Evolutionary conservation across 1,140 invertebrate genomes (phyloP).

Genomic region (Microplitis demolitor): DNA sequence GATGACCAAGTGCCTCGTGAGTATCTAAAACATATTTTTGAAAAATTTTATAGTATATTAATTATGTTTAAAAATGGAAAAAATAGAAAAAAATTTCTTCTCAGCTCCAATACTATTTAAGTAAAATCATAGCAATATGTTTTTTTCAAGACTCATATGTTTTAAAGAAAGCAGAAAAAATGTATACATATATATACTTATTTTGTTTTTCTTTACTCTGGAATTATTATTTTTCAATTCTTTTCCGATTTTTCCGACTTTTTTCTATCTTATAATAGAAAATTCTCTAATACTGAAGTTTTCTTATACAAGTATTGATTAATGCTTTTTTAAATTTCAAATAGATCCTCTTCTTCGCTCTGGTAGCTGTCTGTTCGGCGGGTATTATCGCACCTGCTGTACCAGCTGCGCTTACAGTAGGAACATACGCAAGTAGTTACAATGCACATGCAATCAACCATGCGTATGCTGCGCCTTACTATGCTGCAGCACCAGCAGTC

Average conservation of each 20-base stretch:
- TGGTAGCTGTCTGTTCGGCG: constrained; percentile 52
- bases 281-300: background rate
- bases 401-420: constrained; percentile 63
- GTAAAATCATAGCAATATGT: too few species aligned
- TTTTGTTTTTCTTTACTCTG: too few species aligned
- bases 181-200: too few species aligned
- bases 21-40: constrained; percentile 36
- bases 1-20: constrained; percentile 66
- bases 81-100: too few species aligned
- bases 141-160: too few species aligned
- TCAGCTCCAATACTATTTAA: too few species aligned
- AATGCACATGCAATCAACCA: constrained; percentile 69
- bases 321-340: constrained; percentile 32
- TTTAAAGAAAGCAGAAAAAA: too few species aligned
- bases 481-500: constrained; percentile 47
- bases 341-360: constrained; percentile 60
- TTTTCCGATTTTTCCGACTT: too few species aligned
- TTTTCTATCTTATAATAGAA: too few species aligned
- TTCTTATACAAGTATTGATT: background rate
- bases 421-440: constrained; percentile 68
- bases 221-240: too few species aligned
- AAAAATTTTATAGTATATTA: too few species aligned
- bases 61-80: too few species aligned
- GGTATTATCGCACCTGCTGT: constrained; percentile 58
- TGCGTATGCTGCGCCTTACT: constrained; percentile 64